Base-by-base conservation (phyloP, 2,888 invertebrate species). In the Agrochola circellaris region DNA sequence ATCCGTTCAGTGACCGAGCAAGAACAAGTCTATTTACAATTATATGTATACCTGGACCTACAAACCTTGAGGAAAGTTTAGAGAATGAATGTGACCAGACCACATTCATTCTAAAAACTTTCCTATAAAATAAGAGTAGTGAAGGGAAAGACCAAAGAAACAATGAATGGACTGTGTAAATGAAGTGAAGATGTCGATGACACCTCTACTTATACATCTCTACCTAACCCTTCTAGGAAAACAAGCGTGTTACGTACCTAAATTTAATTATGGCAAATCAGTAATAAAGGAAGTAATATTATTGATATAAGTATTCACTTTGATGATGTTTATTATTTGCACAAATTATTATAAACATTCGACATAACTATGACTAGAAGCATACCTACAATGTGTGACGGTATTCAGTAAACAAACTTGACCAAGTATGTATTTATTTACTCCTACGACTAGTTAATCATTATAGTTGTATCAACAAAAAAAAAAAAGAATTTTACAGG, bases 351-450 rank as follows among this genome's bases (percentile, higher is more conserved):
- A 48, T 72, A 48, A 76, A 76, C 56, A 68, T 58, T 34, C 17
- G 8, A 60, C 42, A 54, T 51, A 70, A 30, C 30, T 62, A 48
- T 48, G 38, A 38, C 48, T 61, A 51, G 65, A 78, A 69, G 23
- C 26, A n/a, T n/a, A n/a, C n/a, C n/a, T 26, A 38, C 51, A 65
- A 51, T 65, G 11, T n/a, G 26, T 20, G 34, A 15, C 17, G 26
- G 23, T 68, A 58, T 51, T 72, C 69, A 23, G 30, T 73, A 82
- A 81, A 82, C 34, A 77, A 45, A 64, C 56, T 61, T 48, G 0
- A 56, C 9, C 17, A 80, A 79, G 13, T 51, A 65, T 23, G 7
- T 26, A 48, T 75, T 58, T 7, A 38, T 38, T 38, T 58, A 77
- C 75, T 58, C 38, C 11, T 48, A 23, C 48, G 8, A 54, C 23